Evolutionary conservation across 2,888 invertebrate species (phyloP).

Genomic region (Nematopogon swammerdamellus): DNA sequence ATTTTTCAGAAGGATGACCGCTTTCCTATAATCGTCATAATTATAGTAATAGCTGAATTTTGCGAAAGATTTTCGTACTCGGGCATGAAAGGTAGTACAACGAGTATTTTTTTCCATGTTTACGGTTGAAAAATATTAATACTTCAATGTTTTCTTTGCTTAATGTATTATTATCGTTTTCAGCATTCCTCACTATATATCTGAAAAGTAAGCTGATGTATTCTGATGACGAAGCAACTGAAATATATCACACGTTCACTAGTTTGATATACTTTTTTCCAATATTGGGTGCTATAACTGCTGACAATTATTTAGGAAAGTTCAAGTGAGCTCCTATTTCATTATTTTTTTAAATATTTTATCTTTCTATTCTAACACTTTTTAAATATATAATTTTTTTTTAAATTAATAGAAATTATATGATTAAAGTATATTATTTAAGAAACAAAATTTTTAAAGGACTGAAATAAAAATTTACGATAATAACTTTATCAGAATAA

Average conservation of each 20-base stretch:
- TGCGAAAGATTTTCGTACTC: slow-evolving; percentile 95
- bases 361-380: no score
- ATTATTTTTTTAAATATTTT: slow-evolving; percentile 5
- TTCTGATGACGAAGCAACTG: slow-evolving; percentile 62
- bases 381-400: no score
- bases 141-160: no score
- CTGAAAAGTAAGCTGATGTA: slow-evolving; percentile 63
- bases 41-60: slow-evolving; percentile 91
- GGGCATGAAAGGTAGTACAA: slow-evolving; percentile 80
- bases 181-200: slow-evolving; percentile 76
- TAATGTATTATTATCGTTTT: no score
- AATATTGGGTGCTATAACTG: slow-evolving; percentile 72
- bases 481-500: no score
- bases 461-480: no score
- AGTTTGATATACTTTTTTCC: slow-evolving; percentile 76
- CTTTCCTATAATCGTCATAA: slow-evolving; percentile 80
- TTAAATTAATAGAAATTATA: no score
- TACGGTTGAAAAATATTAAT: neutral
- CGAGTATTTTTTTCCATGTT: slow-evolving; percentile 14
- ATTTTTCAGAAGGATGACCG: slow-evolving; percentile 24
- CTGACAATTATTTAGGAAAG: slow-evolving; percentile 78
- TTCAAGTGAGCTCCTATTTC: slow-evolving; percentile 52
- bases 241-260: slow-evolving; percentile 70
- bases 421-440: no score
- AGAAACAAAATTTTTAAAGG: no score